Evolutionary conservation across 2,888 invertebrate species (phyloP), one percentile per base, ranked within the genome.

Genomic region (Anthophora plumipes): DNA sequence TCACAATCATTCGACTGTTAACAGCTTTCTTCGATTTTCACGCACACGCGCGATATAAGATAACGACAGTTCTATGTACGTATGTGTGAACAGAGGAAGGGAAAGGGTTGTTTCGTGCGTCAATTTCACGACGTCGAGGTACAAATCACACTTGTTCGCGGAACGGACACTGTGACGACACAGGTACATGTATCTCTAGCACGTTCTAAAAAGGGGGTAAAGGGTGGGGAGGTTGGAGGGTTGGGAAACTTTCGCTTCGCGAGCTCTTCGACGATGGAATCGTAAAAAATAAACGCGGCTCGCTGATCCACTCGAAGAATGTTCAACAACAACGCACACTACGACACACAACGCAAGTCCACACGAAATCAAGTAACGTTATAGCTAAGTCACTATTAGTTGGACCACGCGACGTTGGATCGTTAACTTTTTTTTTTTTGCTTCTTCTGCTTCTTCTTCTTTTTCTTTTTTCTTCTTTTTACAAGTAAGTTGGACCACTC

Each of bases 401-500:
- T 69, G 68, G 57, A 69, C 68, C 31, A 31, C 68, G 25, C 68
- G 20, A 54, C 55, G n/a, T 31, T 59, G 17, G 43, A 46, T 57
- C 57, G 20, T 46, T n/a, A n/a, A n/a, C n/a, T n/a, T 46, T 55
- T 11, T 7, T 14, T 52, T 54, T 31, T 43, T 20, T 14, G 0
- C 4, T 31, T 31, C 4, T 31, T n/a, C n/a, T n/a, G n/a, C n/a
- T n/a, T n/a, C n/a, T 3, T 31, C 4, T 31, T 31, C 1, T 31
- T 31, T 31, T 31, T 31, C 71, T 71, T 71, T 82, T 86, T 80
- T 61, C 31, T 31, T 31, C 31, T 4, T 31, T 31, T 31, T 31
- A 31, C 31, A 31, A 31, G 31, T 31, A 50, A 76, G 55, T 91
- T 91, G 91, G 91, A 90, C 90, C 91, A 82, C 87, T 74, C 72